A percentile compares a stretch with the other conserved stretches of the same genome.
Evolutionary conservation across 1,140 invertebrate genomes (phyloP).

Genomic region (Ectropis grisescens): DNA sequence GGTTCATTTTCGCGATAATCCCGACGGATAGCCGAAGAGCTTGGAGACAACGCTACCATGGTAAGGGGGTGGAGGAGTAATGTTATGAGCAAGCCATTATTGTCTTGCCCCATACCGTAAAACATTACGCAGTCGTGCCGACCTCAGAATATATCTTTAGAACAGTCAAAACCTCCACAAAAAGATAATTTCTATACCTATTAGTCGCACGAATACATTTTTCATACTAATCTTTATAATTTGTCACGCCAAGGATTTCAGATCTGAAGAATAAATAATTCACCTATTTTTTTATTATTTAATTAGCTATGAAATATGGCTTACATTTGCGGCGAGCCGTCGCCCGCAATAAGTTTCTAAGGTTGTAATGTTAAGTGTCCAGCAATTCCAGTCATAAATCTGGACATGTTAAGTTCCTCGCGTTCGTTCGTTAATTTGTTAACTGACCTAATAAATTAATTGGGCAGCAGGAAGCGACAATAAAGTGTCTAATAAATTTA

Average conservation of each 20-base stretch:
- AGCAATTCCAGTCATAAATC: slow-evolving; percentile 26
- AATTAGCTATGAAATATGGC: no score
- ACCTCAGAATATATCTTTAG: slow-evolving; percentile 33
- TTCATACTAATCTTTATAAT: no score
- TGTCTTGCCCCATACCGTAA: slow-evolving; percentile 68
- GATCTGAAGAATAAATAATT: no score
- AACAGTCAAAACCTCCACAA: slow-evolving; percentile 37
- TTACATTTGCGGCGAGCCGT: no score
- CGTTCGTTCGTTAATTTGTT: slow-evolving; percentile 46
- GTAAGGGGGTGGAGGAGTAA: slow-evolving; percentile 61
- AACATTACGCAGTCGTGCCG: slow-evolving; percentile 62
- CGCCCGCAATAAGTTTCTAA: no score
- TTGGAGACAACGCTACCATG: slow-evolving; percentile 31
- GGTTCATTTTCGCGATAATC: slow-evolving; percentile 4
- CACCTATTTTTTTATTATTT: no score
- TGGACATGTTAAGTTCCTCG: slow-evolving; percentile 35
- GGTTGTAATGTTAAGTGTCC: no score
- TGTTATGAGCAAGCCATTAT: slow-evolving; percentile 70
- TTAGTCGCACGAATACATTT: slow-evolving; percentile 2
- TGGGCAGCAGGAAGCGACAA: slow-evolving; percentile 36
- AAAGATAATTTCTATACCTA: slow-evolving; percentile 11
- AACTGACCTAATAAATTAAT: slow-evolving; percentile 50
- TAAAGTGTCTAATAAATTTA: slow-evolving; percentile 53
- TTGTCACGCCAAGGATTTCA: no score
- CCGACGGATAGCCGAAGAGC: slow-evolving; percentile 20